phyloP scores from a whole-genome alignment of 2,888 invertebrate species.

The Scaptomyza parva region DNA sequence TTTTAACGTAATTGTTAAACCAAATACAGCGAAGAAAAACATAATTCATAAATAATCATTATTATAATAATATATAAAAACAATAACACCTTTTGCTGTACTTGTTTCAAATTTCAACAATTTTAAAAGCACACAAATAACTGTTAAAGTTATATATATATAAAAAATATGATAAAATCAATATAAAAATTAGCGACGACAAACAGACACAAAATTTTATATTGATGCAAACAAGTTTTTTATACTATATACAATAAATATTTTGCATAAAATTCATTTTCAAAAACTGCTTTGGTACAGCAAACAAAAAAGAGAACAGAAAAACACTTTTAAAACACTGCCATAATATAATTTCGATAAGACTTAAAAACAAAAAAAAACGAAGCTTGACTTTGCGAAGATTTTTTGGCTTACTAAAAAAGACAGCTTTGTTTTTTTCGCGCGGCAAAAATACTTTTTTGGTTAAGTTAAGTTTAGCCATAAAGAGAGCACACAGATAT shows the following conservation, averaged over 20 bases:
- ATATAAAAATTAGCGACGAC: slow-evolving; percentile 19
- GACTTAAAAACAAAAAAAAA: slow-evolving; percentile 35
- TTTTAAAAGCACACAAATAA: slow-evolving; percentile 72
- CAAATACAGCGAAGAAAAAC: slow-evolving; percentile 71
- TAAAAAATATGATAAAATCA: slow-evolving; percentile 14
- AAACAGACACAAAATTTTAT: slow-evolving; percentile 16
- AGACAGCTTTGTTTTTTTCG: slow-evolving; percentile 24
- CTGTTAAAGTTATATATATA: slow-evolving; percentile 46
- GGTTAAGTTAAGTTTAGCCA: slow-evolving; percentile 52
- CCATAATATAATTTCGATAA: slow-evolving; percentile 37
- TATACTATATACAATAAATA: no score
- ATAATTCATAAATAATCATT: slow-evolving; percentile 34
- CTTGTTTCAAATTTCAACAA: slow-evolving; percentile 71
- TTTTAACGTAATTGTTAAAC: slow-evolving; percentile 80
- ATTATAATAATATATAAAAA: slow-evolving; percentile 34
- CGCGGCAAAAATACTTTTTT: slow-evolving; percentile 14
- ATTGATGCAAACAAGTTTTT: slow-evolving; percentile 9
- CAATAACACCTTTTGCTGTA: slow-evolving; percentile 70
- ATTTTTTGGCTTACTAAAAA: slow-evolving; percentile 1
- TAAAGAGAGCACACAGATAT: slow-evolving; percentile 7
- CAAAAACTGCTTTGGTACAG: slow-evolving; percentile 49
- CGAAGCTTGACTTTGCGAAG: slow-evolving; percentile 29
- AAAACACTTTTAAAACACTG: slow-evolving; percentile 38
- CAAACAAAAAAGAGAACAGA: slow-evolving; percentile 31
- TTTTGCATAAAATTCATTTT: slow-evolving; percentile 37